Evolutionary conservation across 1,140 invertebrate species (phyloP).

Genomic region (Maniola jurtina): DNA sequence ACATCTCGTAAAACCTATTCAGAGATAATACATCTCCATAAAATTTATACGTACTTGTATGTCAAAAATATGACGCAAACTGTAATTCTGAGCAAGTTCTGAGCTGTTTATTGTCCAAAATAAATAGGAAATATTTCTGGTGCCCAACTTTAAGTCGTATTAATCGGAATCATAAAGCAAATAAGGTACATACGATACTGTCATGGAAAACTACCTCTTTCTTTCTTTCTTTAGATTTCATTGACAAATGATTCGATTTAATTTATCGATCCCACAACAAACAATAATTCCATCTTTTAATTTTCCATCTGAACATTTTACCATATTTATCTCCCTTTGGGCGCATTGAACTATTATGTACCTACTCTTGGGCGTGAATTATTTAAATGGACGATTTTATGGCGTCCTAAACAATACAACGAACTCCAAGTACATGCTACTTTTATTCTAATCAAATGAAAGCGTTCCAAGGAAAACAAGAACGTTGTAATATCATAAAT

Average conservation of each 20-base stretch:
- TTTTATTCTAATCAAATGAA: background rate
- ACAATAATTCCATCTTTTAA: background rate
- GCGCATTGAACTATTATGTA: slow-evolving; percentile 2
- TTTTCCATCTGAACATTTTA: background rate
- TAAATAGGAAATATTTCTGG: slow-evolving; percentile 2
- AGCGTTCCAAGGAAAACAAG: slow-evolving; percentile 4
- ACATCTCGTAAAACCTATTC: slow-evolving; percentile 39
- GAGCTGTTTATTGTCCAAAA: background rate
- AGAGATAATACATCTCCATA: slow-evolving; percentile 34
- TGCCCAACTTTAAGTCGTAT: too few species aligned
- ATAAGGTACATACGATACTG: background rate
- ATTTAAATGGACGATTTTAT: slow-evolving; percentile 1
- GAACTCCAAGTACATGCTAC: background rate
- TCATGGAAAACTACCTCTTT: background rate
- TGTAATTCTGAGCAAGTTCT: background rate
- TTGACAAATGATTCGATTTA: background rate
- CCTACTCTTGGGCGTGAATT: slow-evolving; percentile 1
- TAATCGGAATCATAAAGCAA: too few species aligned
- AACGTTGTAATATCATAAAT: background rate
- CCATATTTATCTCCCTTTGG: background rate
- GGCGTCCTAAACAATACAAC: background rate
- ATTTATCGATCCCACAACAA: background rate
- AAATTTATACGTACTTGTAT: slow-evolving; percentile 18
- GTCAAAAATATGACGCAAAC: slow-evolving; percentile 29
- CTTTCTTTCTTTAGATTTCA: background rate